Evolutionary conservation across 2,888 invertebrate genomes (phyloP).

Genomic region (Agonopterix heracliana): DNA sequence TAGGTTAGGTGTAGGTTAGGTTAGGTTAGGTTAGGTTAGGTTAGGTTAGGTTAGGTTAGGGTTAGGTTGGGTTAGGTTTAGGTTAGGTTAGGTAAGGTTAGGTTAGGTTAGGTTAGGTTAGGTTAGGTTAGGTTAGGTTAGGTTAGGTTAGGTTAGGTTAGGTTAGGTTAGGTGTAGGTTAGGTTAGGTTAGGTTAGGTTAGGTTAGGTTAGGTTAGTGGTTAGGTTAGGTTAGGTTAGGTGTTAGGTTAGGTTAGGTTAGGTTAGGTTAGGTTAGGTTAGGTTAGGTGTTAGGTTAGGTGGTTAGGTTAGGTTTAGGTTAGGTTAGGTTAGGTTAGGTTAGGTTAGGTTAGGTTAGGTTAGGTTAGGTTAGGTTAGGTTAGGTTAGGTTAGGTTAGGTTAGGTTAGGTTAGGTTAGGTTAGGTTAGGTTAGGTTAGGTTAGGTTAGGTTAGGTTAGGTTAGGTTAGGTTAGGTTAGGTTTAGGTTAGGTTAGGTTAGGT

Average conservation of each 20-base stretch:
- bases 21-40: constrained; percentile 15
- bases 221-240: constrained; percentile 15
- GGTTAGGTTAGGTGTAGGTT: background rate
- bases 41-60: constrained; percentile 12
- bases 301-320: constrained; percentile 16
- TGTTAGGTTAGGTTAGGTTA: constrained; percentile 16
- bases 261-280: constrained; percentile 12
- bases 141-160: constrained; percentile 5
- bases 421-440: constrained; percentile 15
- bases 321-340: constrained; percentile 15
- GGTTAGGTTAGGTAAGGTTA: constrained; percentile 10
- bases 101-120: constrained; percentile 9
- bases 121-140: constrained; percentile 5
- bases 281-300: constrained; percentile 17
- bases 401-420: constrained; percentile 13
- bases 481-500: constrained; percentile 11
- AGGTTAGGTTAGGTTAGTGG: constrained; percentile 11
- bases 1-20: constrained; percentile 15
- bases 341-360: constrained; percentile 15
- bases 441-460: constrained; percentile 15
- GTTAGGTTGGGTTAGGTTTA: constrained; percentile 14
- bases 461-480: constrained; percentile 12
- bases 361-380: constrained; percentile 15
- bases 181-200: background rate
- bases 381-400: constrained; percentile 14